Base-by-base conservation (phyloP, 2,113 vertebrate genomes). In the Condylura cristata region DNA sequence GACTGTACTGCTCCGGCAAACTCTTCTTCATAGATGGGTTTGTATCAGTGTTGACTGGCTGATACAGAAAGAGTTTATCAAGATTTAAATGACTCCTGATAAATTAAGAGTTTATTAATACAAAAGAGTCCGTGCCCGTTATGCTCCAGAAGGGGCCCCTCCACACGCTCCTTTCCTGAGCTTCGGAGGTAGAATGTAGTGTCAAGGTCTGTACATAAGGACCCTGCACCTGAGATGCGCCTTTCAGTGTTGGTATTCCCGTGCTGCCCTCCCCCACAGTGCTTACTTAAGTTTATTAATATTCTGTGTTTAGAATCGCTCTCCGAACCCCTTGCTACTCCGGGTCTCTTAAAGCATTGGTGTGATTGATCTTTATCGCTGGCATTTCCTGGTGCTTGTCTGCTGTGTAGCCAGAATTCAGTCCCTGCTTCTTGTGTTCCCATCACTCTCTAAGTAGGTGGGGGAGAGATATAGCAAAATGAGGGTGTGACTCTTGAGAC, bases 371-470 rank as follows among this genome's bases (percentile, higher is more conserved):
- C 72, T 88, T 93, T 79, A 66, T 95, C 76, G 82, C 46, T 72
- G 76, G 30, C 56, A 51, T 95, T 93, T 96, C 48, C 74, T 71
- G 34, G 30, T 93, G 53, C 65, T 80, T 83, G 56, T 28, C 68
- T 90, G 51, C 79, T 66, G 58, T 34, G 39, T 71, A 48, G 78
- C 88, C 85, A 86, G 46, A 92, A 34, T 16, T 18, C n/a, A 80
- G 91, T 79, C 61, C 39, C 39, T 78, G 26, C 41, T 89, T 78
- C 7, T 89, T 90, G 53, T 28, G 60, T 63, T 95, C 48, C 9
- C 44, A 48, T 93, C 63, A 85, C 24, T 56, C 58, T 83, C 3
- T 26, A 63, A 60, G 66, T 82, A 93, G 48, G n/a, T 93, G 30
- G 34, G 8, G 16, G 74, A 58, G 63, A 88, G 44, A 81, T 0